Evolutionary conservation across 2,113 vertebrate species (phyloP), one percentile per base, ranked within the genome.

Genomic region (Alectura lathami): DNA sequence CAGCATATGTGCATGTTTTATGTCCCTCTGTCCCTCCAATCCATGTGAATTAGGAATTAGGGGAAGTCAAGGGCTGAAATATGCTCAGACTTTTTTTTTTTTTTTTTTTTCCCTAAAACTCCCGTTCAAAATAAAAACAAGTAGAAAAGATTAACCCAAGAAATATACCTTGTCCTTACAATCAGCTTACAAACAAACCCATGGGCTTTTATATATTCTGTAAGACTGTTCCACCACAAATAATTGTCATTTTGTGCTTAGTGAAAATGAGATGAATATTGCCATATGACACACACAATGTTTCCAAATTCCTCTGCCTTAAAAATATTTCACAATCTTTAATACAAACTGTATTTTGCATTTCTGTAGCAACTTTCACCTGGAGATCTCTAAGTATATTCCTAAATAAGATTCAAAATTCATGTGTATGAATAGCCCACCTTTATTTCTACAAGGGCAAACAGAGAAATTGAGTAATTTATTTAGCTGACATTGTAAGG

Each of bases 361-460:
- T 42, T 87, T 84, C 27, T 74, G 16, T 51, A 54, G 8, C 21
- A 75, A 32, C 30, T 86, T 56, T 27, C 8, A 66, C 43, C 29
- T 30, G 18, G 83, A 47, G 21, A 70, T 48, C 47, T 78, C 17
- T 2, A 74, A 88, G 21, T 36, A 16, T 29, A 63, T 84, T 81
- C 72, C 64, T 75, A 94, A 94, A 42, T 83, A 86, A 88, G 51
- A 80, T 24, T 83, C 29, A 21, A 72, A 91, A 93, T 70, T 77
- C 50, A 13, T 12, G 47, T 59, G 59, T 80, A 74, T 77, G 42
- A 83, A 59, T 24, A 63, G 38, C 32, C 93, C 76, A 89, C 86
- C 86, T 94, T 90, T 68, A n/a, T 81, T 75, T 93, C 83, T 62
- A 26, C 85, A 96, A 97, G 85, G 91, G 68, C 88, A 91, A 85